Percentiles rank a stretch among this genome's conserved stretches.
These are phyloP conservation scores for Equus przewalskii DNA, from an alignment of 2,113 vertebrate genomes.

Conservation along the genomic window DNA sequence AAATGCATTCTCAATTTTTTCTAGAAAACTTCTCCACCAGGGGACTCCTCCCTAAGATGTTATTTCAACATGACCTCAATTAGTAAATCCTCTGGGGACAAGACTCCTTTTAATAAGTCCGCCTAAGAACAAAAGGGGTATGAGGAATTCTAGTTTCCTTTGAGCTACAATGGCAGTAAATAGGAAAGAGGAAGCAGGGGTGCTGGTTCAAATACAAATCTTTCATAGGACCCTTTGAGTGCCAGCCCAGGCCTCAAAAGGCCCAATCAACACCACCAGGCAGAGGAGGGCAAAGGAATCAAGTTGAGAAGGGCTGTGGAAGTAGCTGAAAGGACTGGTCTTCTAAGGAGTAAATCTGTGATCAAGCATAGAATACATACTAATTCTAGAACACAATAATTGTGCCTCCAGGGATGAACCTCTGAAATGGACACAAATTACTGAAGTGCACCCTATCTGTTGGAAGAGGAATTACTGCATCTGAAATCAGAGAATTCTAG, in stretches of 20 bases:
- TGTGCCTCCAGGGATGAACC: background rate
- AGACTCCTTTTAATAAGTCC: slow-evolving; percentile 44
- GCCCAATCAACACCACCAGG: background rate
- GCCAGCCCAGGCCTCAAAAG: background rate
- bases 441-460: background rate
- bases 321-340: background rate
- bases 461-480: background rate
- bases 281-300: background rate
- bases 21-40: slow-evolving; percentile 42
- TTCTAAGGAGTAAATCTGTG: background rate
- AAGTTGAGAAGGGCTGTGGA: background rate
- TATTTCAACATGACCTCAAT: slow-evolving; percentile 55
- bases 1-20: slow-evolving; percentile 35
- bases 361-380: background rate
- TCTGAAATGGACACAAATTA: background rate
- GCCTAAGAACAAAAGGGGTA: background rate
- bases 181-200: background rate
- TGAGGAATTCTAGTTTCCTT: background rate
- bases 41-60: slow-evolving; percentile 33
- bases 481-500: background rate
- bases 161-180: background rate
- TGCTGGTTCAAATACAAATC: background rate
- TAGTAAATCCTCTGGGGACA: slow-evolving; percentile 44
- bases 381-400: background rate
- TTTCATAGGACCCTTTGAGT: background rate